A percentile compares a stretch with the other conserved stretches of the same genome.
Conservation (phyloP, 2,113 vertebrate genomes). For the Plecturocebus donacophilus region DNA sequence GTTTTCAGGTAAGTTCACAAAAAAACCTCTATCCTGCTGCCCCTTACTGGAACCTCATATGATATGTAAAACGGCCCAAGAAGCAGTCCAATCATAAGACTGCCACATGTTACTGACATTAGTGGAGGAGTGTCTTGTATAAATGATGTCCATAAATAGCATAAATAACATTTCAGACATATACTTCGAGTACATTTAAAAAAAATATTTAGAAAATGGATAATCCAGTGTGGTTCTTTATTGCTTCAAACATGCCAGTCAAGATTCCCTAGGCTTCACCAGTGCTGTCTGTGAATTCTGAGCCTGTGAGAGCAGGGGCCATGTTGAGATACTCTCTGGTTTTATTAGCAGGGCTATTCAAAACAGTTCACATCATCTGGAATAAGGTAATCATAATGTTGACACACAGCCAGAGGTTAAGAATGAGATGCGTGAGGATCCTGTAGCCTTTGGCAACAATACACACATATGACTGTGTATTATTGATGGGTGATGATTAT, state of each 20-base stretch:
- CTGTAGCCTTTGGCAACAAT: neutral
- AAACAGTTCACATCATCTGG: neutral
- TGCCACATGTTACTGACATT: neutral
- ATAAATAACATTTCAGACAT: neutral
- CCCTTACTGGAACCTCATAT: neutral
- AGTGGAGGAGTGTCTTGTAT: neutral
- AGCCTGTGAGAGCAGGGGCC: neutral
- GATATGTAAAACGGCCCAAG: accelerated
- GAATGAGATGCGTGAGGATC: neutral
- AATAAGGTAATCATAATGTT: neutral
- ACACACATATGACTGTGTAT: neutral
- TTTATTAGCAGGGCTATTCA: neutral
- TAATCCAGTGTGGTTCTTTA: neutral
- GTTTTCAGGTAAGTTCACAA: neutral
- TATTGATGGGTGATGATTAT: neutral
- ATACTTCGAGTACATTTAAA: neutral
- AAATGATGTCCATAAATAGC: neutral
- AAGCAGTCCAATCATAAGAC: neutral
- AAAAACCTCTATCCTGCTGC: neutral
- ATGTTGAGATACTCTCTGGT: neutral
- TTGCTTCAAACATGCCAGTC: neutral
- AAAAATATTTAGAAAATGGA: neutral
- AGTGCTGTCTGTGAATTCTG: neutral
- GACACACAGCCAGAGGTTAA: neutral
- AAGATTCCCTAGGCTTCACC: neutral